phyloP scores from a whole-genome alignment of 2,888 invertebrate genomes.

The Conchocele bisecta region DNA sequence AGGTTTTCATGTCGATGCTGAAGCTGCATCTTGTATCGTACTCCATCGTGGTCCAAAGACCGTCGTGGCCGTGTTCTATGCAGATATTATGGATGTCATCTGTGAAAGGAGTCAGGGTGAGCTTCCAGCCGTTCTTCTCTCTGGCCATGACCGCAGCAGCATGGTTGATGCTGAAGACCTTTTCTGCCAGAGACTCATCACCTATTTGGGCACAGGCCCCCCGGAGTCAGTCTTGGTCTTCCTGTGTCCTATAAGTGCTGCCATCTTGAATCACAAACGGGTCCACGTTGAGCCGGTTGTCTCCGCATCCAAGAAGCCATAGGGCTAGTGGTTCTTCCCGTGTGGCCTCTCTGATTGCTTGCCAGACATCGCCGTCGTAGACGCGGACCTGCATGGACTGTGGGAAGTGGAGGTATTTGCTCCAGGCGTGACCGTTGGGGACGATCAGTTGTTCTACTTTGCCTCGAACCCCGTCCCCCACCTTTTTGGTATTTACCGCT shows the following conservation, averaged over 20 bases:
- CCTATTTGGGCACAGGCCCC: too few species aligned
- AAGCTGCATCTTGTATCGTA: background rate
- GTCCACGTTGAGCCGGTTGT: background rate
- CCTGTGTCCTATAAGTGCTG: background rate
- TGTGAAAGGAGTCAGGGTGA: too few species aligned
- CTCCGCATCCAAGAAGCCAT: background rate
- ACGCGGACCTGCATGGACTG: background rate
- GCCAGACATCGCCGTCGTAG: constrained; percentile 11
- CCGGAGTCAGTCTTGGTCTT: background rate
- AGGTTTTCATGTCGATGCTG: background rate
- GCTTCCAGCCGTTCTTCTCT: too few species aligned
- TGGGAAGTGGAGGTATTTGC: constrained; percentile 1
- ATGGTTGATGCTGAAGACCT: background rate
- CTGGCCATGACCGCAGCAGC: too few species aligned
- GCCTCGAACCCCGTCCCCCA: too few species aligned
- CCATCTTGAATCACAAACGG: background rate
- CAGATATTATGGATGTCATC: background rate
- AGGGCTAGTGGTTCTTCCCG: background rate
- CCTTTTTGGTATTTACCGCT: background rate
- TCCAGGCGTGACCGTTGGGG: background rate
- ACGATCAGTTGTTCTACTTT: background rate
- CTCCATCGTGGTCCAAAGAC: background rate
- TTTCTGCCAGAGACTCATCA: background rate
- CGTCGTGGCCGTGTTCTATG: background rate
- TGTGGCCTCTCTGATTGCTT: constrained; percentile 2